Conservation (phyloP, 2,888 invertebrate species). For the Dolomedes plantarius region DNA sequence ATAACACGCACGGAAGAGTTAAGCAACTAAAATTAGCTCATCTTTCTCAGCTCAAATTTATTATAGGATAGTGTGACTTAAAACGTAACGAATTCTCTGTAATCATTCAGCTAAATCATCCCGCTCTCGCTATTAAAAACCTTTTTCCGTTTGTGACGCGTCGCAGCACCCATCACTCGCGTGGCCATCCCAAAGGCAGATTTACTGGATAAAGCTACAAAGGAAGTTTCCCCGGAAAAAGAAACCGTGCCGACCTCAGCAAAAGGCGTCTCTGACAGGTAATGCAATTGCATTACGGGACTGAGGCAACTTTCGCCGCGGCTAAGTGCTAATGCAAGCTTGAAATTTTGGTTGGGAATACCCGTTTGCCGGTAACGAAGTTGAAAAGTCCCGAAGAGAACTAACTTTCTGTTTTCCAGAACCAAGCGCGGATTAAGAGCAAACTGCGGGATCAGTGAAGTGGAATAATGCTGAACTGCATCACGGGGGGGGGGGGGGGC, state of each 20-base stretch:
- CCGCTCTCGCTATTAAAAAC: no score
- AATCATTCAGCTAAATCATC: no score
- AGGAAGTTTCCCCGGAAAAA: background rate
- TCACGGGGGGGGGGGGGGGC: no score
- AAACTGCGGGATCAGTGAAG: background rate
- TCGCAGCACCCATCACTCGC: no score
- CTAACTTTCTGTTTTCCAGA: background rate
- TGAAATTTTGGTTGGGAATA: background rate
- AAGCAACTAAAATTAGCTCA: no score
- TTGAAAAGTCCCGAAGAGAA: background rate
- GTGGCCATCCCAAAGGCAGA: no score
- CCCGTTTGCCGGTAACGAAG: background rate
- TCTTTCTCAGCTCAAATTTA: no score
- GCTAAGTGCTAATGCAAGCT: background rate
- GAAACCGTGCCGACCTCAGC: background rate
- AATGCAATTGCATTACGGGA: background rate
- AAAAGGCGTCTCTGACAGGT: background rate
- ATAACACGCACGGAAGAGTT: no score
- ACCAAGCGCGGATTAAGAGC: background rate
- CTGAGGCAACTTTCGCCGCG: background rate
- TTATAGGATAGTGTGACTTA: no score
- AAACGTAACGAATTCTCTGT: no score
- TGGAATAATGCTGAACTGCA: background rate
- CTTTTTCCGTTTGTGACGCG: no score
- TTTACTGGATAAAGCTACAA: no score